Percentiles rank a stretch among this genome's conserved stretches.
Evolutionary conservation across 2,888 invertebrate species (phyloP).

Genomic region (Nephrotoma flavescens): DNA sequence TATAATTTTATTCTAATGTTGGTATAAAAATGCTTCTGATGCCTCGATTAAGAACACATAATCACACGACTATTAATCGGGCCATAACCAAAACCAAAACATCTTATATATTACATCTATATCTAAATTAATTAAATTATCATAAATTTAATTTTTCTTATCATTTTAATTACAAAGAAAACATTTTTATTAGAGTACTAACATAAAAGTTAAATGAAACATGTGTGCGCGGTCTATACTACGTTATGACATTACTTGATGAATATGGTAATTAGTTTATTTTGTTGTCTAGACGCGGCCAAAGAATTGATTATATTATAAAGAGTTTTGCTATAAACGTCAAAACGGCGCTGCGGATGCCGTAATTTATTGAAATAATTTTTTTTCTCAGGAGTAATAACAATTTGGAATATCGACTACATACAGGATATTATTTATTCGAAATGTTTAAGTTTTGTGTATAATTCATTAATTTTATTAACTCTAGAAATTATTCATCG

Average conservation of each 20-base stretch:
- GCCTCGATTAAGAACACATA: neutral
- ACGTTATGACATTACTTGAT: neutral
- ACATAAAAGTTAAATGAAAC: neutral
- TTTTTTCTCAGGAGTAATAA: neutral
- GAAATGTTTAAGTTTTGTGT: neutral
- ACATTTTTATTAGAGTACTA: neutral
- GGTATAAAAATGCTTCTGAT: neutral
- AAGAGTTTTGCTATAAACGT: too few relatives aligned
- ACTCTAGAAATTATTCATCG: neutral
- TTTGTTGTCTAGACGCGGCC: neutral
- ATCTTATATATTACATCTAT: too few relatives aligned
- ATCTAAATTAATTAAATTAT: neutral
- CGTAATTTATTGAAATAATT: too few relatives aligned
- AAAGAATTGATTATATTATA: neutral
- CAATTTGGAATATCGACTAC: neutral
- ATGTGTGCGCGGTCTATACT: neutral
- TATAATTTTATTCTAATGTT: neutral
- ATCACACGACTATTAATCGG: neutral
- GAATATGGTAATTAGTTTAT: neutral
- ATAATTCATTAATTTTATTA: neutral
- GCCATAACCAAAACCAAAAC: neutral
- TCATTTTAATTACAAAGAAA: neutral
- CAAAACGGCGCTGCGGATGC: too few relatives aligned
- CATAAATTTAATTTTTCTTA: neutral
- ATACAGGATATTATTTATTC: neutral